These are phyloP conservation scores for Morone chrysops DNA, from an alignment of 2,113 vertebrate genomes.

Conservation along the genomic window DNA sequence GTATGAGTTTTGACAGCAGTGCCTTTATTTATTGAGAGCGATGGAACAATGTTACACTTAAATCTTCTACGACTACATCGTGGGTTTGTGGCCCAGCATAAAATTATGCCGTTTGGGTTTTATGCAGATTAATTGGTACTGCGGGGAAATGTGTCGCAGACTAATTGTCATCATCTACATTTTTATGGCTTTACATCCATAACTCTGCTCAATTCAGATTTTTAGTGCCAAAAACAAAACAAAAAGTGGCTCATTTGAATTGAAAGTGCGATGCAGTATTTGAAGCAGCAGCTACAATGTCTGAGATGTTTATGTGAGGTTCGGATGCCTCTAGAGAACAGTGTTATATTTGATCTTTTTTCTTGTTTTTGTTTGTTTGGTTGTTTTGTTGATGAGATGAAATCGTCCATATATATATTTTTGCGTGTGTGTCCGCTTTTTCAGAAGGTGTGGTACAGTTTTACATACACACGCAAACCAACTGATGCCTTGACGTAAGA, in stretches of 20 bases:
- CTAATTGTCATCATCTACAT: conserved; percentile 17
- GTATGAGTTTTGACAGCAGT: conserved; percentile 91
- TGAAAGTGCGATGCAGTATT: conserved; percentile 41
- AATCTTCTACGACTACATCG: conserved; percentile 31
- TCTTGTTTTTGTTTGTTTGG: conserved; percentile 51
- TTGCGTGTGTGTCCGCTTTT: conserved; percentile 77
- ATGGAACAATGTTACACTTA: conserved; percentile 68
- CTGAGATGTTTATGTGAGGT: conserved; percentile 44
- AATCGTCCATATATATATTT: conserved; percentile 56
- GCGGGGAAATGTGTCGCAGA: neutral
- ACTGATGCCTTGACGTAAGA: conserved; percentile 93
- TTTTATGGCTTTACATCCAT: conserved; percentile 30
- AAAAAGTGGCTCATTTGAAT: conserved; percentile 32
- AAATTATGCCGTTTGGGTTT: conserved; percentile 44
- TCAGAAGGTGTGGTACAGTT: conserved; percentile 74
- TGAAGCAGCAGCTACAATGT: conserved; percentile 23
- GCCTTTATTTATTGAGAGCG: conserved; percentile 93
- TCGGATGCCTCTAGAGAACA: conserved; percentile 78
- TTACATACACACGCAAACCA: conserved; percentile 84
- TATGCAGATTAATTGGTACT: conserved; percentile 36
- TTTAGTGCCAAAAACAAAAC: conserved; percentile 37
- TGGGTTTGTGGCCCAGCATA: conserved; percentile 33
- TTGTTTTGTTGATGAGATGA: conserved; percentile 53
- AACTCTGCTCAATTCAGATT: conserved; percentile 32
- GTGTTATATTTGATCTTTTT: conserved; percentile 87